Evolutionary conservation across 2,888 invertebrate genomes (phyloP), one percentile per base, ranked within the genome.

Genomic region (Nineta flava): DNA sequence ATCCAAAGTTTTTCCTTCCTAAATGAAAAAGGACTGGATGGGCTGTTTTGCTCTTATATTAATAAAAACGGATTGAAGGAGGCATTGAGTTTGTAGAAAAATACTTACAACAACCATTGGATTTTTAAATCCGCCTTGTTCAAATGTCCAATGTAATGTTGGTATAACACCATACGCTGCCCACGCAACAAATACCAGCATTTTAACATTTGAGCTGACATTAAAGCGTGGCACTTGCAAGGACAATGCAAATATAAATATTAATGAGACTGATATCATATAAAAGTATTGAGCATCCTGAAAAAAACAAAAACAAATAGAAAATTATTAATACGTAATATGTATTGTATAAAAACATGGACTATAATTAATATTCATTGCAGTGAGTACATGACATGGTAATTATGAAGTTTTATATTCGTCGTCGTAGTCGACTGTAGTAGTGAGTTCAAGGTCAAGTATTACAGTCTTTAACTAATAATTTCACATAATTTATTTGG

Each of bases 131-230:
- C 95, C 94, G 15, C 93, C 93, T 82, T 92, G 87, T 34, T 83
- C 77, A 55, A 83, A 72, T 0, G 84, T 80, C 95, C 95, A 96
- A 62, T 96, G 96, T 48, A 87, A 66, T 2, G 93, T 86, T 2
- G 95, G 95, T 55, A 94, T 72, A 4, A 95, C 79, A 1, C 96
- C 95, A 61, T 91, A 93, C 12, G 79, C 81, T 4, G 90, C 88
- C 90, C 91, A 91, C 7, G 77, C 76, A 51, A 88, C 82, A 65
- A 91, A 87, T 51, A 88, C 80, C 49, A 79, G 70, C 69, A 91
- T 77, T 67, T 86, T 87, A 31, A 83, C 73, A 55, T 78, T 72
- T 52, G 81, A 75, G 13, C 83, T 77, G 6, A 87, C 75, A 53
- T 81, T 75, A 53, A 87, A 71, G 42, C 73, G 70, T 1, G 87